Conservation (phyloP, 2,113 vertebrate genomes). For the Oxygymnocypris stewartii region DNA sequence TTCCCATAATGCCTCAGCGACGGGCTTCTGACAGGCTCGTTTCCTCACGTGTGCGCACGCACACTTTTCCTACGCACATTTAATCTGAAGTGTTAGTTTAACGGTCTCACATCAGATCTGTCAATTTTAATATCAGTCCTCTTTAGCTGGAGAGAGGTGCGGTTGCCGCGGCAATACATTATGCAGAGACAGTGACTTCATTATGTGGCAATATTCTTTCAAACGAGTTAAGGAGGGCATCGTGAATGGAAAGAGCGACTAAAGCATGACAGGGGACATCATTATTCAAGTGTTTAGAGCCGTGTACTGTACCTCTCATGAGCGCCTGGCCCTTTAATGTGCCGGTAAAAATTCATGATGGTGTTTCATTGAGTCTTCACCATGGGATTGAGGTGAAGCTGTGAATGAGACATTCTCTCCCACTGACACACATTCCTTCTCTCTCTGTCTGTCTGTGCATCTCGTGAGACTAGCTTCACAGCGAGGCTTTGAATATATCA, state of each 20-base stretch:
- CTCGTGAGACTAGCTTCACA: slow-evolving; percentile 22
- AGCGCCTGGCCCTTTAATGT: slow-evolving; percentile 62
- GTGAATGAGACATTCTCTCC: slow-evolving; percentile 64
- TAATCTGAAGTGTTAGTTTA: slow-evolving; percentile 72
- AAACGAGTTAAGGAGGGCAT: slow-evolving; percentile 75
- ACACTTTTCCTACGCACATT: too few relatives aligned
- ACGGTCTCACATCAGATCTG: slow-evolving; percentile 72
- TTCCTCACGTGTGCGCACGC: slow-evolving; percentile 6
- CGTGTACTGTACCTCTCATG: slow-evolving; percentile 61
- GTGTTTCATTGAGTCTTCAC: slow-evolving; percentile 66
- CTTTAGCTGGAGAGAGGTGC: slow-evolving; percentile 67
- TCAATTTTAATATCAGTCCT: slow-evolving; percentile 73
- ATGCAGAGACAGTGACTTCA: slow-evolving; percentile 76
- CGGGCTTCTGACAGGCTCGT: slow-evolving; percentile 36
- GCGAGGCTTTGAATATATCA: slow-evolving; percentile 52
- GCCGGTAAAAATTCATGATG: slow-evolving; percentile 65
- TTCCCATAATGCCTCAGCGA: slow-evolving; percentile 35
- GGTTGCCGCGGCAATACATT: slow-evolving; percentile 71
- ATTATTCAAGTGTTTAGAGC: slow-evolving; percentile 69
- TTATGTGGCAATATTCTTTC: slow-evolving; percentile 71
- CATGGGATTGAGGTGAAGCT: slow-evolving; percentile 62
- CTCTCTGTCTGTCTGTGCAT: slow-evolving; percentile 16
- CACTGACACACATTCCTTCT: slow-evolving; percentile 3
- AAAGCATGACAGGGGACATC: slow-evolving; percentile 68
- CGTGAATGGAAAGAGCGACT: slow-evolving; percentile 72